Conservation (phyloP, 2,113 vertebrate species). For the Cisticola juncidis region DNA sequence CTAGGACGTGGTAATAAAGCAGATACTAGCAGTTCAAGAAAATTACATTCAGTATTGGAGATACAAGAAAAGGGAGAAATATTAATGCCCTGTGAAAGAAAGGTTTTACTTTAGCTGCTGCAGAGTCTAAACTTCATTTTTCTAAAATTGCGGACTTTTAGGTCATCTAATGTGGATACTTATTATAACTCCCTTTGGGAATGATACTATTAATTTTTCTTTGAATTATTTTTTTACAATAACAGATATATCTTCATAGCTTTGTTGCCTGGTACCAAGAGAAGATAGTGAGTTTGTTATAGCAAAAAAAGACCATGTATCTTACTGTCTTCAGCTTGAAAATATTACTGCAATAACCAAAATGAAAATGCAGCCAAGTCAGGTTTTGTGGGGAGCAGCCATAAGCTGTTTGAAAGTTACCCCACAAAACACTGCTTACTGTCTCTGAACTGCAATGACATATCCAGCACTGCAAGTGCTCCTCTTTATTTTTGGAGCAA, state of each 20-base stretch:
- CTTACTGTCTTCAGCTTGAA: background rate
- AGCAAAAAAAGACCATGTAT: background rate
- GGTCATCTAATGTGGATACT: background rate
- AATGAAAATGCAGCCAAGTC: background rate
- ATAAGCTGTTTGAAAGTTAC: background rate
- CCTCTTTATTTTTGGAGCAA: background rate
- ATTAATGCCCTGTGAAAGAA: background rate
- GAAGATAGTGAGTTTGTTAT: background rate
- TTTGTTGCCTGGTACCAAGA: background rate
- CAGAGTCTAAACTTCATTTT: background rate
- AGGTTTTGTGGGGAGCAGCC: background rate
- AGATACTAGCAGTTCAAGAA: background rate
- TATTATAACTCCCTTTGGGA: background rate
- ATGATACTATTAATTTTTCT: background rate
- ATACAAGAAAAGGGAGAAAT: background rate
- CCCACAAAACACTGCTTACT: background rate
- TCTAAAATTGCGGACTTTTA: background rate
- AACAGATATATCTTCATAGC: background rate
- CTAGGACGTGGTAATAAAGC: background rate
- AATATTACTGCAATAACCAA: background rate
- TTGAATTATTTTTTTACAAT: background rate
- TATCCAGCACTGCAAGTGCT: background rate
- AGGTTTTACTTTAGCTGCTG: background rate
- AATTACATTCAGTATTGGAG: background rate
- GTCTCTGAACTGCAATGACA: background rate